Evolutionary conservation across 2,797 vertebrate genomes (phyloP).

Genomic region (Microchirus variegatus): DNA sequence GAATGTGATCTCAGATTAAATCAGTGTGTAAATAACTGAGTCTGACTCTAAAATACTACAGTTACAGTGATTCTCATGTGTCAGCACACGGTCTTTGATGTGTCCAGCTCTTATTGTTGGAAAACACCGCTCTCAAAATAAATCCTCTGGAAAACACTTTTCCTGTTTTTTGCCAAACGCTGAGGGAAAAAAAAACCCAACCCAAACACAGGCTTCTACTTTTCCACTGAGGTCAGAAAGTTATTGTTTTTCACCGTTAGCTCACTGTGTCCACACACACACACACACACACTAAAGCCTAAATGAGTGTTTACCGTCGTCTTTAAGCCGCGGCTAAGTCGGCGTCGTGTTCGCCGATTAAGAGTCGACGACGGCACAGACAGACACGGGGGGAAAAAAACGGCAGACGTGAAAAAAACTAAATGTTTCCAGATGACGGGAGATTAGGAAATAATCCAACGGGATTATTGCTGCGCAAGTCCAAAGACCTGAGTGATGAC

Average conservation of each 20-base stretch:
- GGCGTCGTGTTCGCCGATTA: background rate
- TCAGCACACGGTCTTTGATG: background rate
- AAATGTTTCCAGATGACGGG: background rate
- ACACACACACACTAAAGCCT: background rate
- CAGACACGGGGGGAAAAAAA: background rate
- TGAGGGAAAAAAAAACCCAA: constrained; percentile 17
- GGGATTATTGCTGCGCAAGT: too few species aligned
- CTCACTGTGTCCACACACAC: constrained; percentile 10
- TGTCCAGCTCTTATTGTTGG: background rate
- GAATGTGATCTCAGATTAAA: too few species aligned
- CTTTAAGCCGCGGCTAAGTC: constrained; percentile 2
- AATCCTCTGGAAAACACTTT: constrained; percentile 27
- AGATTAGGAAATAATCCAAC: too few species aligned
- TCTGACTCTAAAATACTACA: too few species aligned
- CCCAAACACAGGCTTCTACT: background rate
- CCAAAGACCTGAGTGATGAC: too few species aligned
- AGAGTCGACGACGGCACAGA: constrained; percentile 4
- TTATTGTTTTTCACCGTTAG: constrained; percentile 36
- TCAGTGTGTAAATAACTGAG: too few species aligned
- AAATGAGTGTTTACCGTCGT: constrained; percentile 16
- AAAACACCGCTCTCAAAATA: constrained; percentile 4
- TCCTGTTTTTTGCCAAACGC: constrained; percentile 56
- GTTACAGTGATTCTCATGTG: too few species aligned
- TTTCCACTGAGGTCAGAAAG: constrained; percentile 29
- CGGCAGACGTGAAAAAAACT: background rate